Conservation (phyloP, 2,113 vertebrate genomes). For the Hiodon alosoides region DNA sequence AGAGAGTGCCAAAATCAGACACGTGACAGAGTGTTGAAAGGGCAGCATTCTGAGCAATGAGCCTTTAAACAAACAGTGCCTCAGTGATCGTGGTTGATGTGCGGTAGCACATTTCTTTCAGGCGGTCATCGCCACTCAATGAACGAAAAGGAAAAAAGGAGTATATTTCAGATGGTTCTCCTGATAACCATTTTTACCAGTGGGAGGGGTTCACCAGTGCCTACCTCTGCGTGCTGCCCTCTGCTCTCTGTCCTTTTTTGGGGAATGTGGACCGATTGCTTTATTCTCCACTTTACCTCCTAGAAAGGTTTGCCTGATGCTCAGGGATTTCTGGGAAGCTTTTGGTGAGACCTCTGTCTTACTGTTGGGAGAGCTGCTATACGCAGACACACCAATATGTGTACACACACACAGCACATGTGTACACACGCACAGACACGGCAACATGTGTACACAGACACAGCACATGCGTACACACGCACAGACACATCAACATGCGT, state of each 20-base stretch:
- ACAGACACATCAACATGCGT: background rate
- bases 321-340: slow-evolving; percentile 82
- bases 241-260: slow-evolving; percentile 81
- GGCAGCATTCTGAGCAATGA: too few species aligned
- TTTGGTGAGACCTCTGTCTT: slow-evolving; percentile 83
- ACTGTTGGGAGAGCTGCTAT: slow-evolving; percentile 67
- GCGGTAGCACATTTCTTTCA: too few species aligned
- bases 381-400: slow-evolving; percentile 9
- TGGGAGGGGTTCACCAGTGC: background rate
- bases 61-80: too few species aligned
- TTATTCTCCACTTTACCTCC: slow-evolving; percentile 79
- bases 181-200: too few species aligned
- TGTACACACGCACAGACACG: background rate
- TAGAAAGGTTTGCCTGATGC: slow-evolving; percentile 84
- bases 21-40: too few species aligned
- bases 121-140: too few species aligned
- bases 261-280: slow-evolving; percentile 76
- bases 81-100: too few species aligned
- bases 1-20: background rate
- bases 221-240: slow-evolving; percentile 81
- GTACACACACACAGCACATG: slow-evolving; percentile 9
- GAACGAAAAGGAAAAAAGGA: too few species aligned
- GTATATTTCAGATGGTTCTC: background rate
- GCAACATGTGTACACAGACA: background rate
- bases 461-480: background rate